A percentile compares a stretch with the other conserved stretches of the same genome.
These are phyloP conservation scores for Epizoanthus scotinus DNA, from an alignment of 92 coral and sea anemone genomes.

Conservation along the genomic window DNA sequence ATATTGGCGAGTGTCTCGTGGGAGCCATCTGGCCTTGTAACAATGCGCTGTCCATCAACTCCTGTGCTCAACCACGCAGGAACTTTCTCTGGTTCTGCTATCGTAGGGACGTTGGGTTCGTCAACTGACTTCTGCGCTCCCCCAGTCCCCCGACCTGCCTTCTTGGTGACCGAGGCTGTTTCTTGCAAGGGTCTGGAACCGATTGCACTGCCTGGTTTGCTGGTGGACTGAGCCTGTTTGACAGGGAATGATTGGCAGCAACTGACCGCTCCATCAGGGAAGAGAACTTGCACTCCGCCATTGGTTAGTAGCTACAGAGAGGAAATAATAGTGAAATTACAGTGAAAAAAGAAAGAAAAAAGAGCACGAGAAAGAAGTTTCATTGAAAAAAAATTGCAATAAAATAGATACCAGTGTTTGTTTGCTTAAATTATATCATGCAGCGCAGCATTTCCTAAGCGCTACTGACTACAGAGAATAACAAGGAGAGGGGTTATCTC, in stretches of 20 bases:
- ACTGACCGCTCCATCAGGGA: constrained; percentile 90
- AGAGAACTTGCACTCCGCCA: constrained; percentile 84
- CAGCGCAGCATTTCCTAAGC: too few relatives aligned
- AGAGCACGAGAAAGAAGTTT: too few relatives aligned
- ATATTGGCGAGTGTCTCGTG: constrained; percentile 65
- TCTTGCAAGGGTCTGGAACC: constrained; percentile 61
- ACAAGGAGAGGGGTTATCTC: too few relatives aligned
- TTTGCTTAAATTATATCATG: not conserved
- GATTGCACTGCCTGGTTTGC: constrained; percentile 64
- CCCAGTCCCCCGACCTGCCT: constrained; percentile 55
- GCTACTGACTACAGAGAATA: too few relatives aligned
- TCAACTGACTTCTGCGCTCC: constrained; percentile 68
- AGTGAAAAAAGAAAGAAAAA: not conserved
- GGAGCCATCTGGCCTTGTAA: constrained; percentile 72
- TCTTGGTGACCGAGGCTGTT: constrained; percentile 47
- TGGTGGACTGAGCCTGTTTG: constrained; percentile 51
- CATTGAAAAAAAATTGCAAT: too few relatives aligned
- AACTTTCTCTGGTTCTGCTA: constrained; percentile 62
- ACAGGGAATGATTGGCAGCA: constrained; percentile 74
- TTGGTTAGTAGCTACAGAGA: constrained; percentile 61
- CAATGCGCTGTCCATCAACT: constrained; percentile 72
- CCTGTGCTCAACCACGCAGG: constrained; percentile 89
- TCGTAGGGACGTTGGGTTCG: constrained; percentile 72
- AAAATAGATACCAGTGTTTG: too few relatives aligned
- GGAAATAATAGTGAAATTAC: not conserved